A percentile compares a stretch with the other conserved stretches of the same genome.
Conservation (phyloP, 2,888 invertebrate species). For the Thera britannica region DNA sequence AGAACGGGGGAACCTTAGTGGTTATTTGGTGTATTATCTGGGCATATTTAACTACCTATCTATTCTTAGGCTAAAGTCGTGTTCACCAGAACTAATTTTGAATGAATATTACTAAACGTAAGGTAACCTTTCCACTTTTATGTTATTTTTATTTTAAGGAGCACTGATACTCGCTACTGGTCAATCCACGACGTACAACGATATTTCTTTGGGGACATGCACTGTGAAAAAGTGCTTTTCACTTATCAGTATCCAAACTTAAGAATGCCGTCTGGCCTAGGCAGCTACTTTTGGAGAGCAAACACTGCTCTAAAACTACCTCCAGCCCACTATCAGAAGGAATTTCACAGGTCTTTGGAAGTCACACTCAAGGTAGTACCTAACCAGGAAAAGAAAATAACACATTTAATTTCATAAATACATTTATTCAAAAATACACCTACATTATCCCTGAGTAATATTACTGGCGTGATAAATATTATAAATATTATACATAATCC, state of each 20-base stretch:
- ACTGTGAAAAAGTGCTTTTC: conserved; percentile 70
- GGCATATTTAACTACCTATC: too few species aligned
- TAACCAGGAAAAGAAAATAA: not conserved
- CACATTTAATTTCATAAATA: too few species aligned
- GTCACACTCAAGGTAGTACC: conserved; percentile 62
- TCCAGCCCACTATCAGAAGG: conserved; percentile 56
- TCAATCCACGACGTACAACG: conserved; percentile 72
- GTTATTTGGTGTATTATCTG: too few species aligned
- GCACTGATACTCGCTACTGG: conserved; percentile 66
- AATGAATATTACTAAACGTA: too few species aligned
- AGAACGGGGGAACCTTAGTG: not conserved
- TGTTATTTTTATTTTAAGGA: conserved; percentile 46
- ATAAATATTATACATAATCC: too few species aligned
- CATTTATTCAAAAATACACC: too few species aligned
- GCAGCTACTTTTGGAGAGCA: conserved; percentile 61
- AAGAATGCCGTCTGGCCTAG: conserved; percentile 58
- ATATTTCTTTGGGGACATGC: conserved; percentile 62
- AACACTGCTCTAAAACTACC: conserved; percentile 64
- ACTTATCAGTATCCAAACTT: conserved; percentile 72
- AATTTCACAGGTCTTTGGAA: conserved; percentile 60
- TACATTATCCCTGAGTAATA: too few species aligned
- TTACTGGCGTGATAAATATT: too few species aligned
- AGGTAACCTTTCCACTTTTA: not conserved
- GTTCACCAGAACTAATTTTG: too few species aligned
- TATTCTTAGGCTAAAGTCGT: too few species aligned